A percentile compares a stretch with the other conserved stretches of the same genome.
These are phyloP conservation scores for Epinephelus moara DNA, from an alignment of 2,113 vertebrate species.

Conservation along the genomic window DNA sequence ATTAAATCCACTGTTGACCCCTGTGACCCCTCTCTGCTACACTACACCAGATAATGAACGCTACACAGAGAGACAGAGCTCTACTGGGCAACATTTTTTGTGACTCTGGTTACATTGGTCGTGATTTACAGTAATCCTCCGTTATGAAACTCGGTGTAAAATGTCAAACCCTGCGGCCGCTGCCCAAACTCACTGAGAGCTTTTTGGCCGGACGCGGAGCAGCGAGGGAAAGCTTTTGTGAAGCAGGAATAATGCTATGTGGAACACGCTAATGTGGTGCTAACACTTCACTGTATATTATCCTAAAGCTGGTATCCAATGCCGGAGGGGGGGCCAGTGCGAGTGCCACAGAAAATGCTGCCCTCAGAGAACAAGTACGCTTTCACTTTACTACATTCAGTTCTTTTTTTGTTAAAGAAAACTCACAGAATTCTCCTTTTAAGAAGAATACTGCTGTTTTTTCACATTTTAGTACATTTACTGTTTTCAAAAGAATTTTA, in stretches of 20 bases:
- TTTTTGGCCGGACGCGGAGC: not conserved
- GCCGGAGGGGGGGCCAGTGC: slow-evolving; percentile 80
- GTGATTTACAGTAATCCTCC: slow-evolving; percentile 74
- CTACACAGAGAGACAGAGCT: slow-evolving; percentile 40
- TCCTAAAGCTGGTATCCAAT: slow-evolving; percentile 85
- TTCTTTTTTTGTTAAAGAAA: slow-evolving; percentile 23
- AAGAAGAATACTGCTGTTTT: slow-evolving; percentile 13
- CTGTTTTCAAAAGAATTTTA: not conserved
- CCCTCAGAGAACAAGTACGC: slow-evolving; percentile 84
- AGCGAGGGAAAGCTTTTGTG: slow-evolving; percentile 1
- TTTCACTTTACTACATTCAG: slow-evolving; percentile 63
- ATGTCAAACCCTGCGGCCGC: slow-evolving; percentile 48
- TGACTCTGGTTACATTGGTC: slow-evolving; percentile 81
- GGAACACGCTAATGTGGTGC: slow-evolving; percentile 68
- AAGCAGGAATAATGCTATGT: slow-evolving; percentile 51
- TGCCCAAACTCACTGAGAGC: slow-evolving; percentile 9
- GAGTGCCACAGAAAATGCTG: slow-evolving; percentile 85
- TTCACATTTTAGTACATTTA: not conserved
- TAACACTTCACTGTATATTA: slow-evolving; percentile 75
- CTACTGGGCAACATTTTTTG: slow-evolving; percentile 81
- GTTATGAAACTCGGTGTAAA: slow-evolving; percentile 61
- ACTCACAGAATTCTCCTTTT: not conserved
- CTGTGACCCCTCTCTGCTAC: slow-evolving; percentile 65
- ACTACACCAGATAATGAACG: slow-evolving; percentile 62
- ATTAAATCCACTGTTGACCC: slow-evolving; percentile 77